These are phyloP conservation scores for Sialis fuliginosa DNA, from an alignment of 2,888 invertebrate species.

Conservation along the genomic window DNA sequence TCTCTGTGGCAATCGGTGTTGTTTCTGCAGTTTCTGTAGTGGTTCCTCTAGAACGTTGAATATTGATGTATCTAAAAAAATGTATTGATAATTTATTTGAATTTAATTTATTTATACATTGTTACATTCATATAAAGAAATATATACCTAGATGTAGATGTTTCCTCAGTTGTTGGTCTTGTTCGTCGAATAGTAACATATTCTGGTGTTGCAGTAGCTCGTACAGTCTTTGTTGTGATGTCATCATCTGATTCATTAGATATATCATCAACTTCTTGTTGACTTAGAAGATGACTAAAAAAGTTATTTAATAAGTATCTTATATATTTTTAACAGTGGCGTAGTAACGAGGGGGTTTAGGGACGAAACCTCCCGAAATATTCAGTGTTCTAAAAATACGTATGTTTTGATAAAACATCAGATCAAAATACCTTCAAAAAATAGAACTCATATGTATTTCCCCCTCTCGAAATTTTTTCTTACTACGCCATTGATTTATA, in stretches of 20 bases:
- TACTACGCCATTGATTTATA: no score
- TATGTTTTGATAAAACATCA: no score
- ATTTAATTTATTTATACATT: background rate
- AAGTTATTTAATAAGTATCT: no score
- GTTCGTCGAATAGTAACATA: conserved; percentile 50
- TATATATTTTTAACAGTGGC: no score
- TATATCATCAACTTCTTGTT: no score
- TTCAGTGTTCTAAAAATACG: no score
- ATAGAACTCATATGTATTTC: no score
- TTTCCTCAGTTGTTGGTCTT: conserved; percentile 29
- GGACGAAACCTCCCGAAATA: no score
- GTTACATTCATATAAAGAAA: background rate
- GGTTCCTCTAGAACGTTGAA: conserved; percentile 20
- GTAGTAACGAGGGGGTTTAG: no score
- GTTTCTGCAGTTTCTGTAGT: conserved; percentile 7
- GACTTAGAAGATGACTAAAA: no score
- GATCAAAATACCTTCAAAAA: no score
- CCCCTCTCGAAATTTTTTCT: no score
- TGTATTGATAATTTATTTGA: conserved; percentile 1
- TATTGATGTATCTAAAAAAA: conserved; percentile 18
- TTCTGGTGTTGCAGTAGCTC: conserved; percentile 25
- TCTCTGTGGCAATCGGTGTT: conserved; percentile 1
- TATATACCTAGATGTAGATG: conserved; percentile 29
- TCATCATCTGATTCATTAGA: background rate
- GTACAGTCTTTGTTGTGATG: background rate